Percentiles rank a stretch among this genome's conserved stretches.
These are phyloP conservation scores for Ptiloglossa arizonensis DNA, from an alignment of 1,140 invertebrate genomes.

Conservation along the genomic window DNA sequence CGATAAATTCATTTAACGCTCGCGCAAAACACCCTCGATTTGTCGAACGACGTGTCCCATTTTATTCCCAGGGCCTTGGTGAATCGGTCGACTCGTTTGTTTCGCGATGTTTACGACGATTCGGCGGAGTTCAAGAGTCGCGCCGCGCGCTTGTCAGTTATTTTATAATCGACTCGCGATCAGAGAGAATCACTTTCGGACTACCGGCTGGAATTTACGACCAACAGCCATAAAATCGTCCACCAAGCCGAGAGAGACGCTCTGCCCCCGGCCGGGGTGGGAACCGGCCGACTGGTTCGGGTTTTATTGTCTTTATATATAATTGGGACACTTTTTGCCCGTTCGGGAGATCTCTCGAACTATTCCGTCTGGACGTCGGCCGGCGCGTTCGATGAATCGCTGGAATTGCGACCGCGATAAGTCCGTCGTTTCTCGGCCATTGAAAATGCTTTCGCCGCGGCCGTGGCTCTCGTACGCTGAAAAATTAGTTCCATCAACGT, in stretches of 20 bases:
- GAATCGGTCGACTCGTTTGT: slow-evolving; percentile 13
- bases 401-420: slow-evolving; percentile 46
- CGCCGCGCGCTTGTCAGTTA: slow-evolving; percentile 58
- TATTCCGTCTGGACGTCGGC: slow-evolving; percentile 57
- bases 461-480: slow-evolving; percentile 3
- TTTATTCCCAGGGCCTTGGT: not conserved
- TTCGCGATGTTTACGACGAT: slow-evolving; percentile 28
- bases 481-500: not conserved
- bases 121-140: not conserved
- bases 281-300: slow-evolving; percentile 62
- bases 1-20: slow-evolving; percentile 19
- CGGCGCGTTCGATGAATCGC: slow-evolving; percentile 44
- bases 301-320: slow-evolving; percentile 79
- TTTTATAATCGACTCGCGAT: slow-evolving; percentile 76
- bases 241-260: slow-evolving; percentile 48
- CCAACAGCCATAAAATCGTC: slow-evolving; percentile 76
- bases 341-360: slow-evolving; percentile 55
- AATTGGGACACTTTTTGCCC: slow-evolving; percentile 77
- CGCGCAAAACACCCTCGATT: slow-evolving; percentile 24
- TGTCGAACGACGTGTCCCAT: not conserved
- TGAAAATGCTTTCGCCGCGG: slow-evolving; percentile 3
- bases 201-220: slow-evolving; percentile 77
- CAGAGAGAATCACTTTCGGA: slow-evolving; percentile 68
- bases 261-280: slow-evolving; percentile 54
- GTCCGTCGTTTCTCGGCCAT: slow-evolving; percentile 21